These are phyloP conservation scores for Aeoliscus strigatus DNA, from an alignment of 2,797 vertebrate species.

Conservation along the genomic window DNA sequence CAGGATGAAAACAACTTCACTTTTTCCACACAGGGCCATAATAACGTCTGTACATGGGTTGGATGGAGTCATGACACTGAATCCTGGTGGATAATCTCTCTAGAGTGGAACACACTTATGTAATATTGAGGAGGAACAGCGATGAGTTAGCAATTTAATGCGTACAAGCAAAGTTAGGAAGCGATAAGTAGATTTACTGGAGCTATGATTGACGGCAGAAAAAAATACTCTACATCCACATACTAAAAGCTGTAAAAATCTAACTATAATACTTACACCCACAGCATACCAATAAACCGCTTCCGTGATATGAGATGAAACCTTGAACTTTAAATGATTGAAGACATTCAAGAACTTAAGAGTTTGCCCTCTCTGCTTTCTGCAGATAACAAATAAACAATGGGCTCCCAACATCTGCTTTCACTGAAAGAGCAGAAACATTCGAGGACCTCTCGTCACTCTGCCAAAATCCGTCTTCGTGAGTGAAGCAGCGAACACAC, in stretches of 20 bases:
- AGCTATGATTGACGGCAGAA: too few relatives aligned
- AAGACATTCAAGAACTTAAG: slow-evolving; percentile 43
- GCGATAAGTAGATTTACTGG: too few relatives aligned
- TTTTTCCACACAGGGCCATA: too few relatives aligned
- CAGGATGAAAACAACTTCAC: too few relatives aligned
- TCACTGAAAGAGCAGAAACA: slow-evolving; percentile 46
- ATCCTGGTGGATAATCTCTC: too few relatives aligned
- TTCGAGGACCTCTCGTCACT: slow-evolving; percentile 49
- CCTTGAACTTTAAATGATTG: slow-evolving; percentile 25
- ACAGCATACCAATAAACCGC: slow-evolving; percentile 1
- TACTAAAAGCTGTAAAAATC: not conserved
- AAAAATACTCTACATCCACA: too few relatives aligned
- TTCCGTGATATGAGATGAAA: slow-evolving; percentile 19
- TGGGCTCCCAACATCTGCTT: slow-evolving; percentile 42
- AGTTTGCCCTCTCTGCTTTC: slow-evolving; percentile 38
- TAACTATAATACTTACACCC: not conserved
- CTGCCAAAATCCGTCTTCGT: slow-evolving; percentile 66
- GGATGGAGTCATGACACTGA: too few relatives aligned
- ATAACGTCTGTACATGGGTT: too few relatives aligned
- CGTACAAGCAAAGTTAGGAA: too few relatives aligned
- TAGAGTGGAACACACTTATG: too few relatives aligned
- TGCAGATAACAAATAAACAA: slow-evolving; percentile 53
- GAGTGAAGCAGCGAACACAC: slow-evolving; percentile 50
- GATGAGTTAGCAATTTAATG: too few relatives aligned
- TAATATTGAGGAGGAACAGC: too few relatives aligned